Evolutionary conservation across 2,888 invertebrate genomes (phyloP).

Genomic region (Synergus gifuensis): DNA sequence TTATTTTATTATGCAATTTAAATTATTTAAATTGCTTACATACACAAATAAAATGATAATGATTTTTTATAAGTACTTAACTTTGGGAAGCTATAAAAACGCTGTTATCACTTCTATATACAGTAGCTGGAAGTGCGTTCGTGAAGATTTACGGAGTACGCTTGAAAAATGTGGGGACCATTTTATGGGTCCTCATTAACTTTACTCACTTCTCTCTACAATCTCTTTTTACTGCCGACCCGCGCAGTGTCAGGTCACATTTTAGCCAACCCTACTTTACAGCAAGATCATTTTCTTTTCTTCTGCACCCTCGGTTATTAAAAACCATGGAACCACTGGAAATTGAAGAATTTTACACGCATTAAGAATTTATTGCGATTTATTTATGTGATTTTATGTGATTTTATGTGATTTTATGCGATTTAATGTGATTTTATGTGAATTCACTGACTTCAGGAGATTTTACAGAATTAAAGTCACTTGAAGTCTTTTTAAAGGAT

Average conservation of each 20-base stretch:
- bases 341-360: too few species aligned
- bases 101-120: neutral
- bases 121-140: neutral
- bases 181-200: slow-evolving; percentile 36
- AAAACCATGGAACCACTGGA: neutral
- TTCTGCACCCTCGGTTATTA: neutral
- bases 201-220: slow-evolving; percentile 22
- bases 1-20: too few species aligned
- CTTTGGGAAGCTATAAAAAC: neutral
- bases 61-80: neutral
- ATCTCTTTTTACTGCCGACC: slow-evolving; percentile 12
- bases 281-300: neutral
- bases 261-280: slow-evolving; percentile 3
- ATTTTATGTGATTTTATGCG: too few species aligned
- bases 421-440: too few species aligned
- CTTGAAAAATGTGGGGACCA: neutral
- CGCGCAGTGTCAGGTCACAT: neutral
- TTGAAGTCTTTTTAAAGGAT: too few species aligned
- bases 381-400: too few species aligned
- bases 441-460: too few species aligned
- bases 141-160: neutral
- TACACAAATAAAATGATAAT: too few species aligned
- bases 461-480: too few species aligned
- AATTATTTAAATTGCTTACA: too few species aligned
- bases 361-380: too few species aligned